These are phyloP conservation scores for Eubucco bourcierii DNA, from an alignment of 2,113 vertebrate genomes.

Conservation along the genomic window DNA sequence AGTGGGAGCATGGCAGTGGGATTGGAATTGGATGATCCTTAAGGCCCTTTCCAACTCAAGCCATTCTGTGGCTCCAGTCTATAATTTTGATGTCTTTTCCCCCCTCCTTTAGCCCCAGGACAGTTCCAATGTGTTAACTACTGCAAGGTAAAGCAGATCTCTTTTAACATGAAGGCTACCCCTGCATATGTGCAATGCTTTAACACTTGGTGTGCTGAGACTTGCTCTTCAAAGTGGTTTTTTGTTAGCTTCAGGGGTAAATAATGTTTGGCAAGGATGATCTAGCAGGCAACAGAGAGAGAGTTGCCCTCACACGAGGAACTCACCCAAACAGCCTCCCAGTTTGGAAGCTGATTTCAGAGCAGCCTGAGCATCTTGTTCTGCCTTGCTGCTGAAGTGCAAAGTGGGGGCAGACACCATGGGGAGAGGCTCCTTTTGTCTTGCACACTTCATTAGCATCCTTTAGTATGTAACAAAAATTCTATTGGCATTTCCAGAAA, in stretches of 20 bases:
- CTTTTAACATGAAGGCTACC: conserved; percentile 60
- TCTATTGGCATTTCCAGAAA: conserved; percentile 25
- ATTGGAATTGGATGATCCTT: no score
- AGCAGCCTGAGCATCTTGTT: not conserved
- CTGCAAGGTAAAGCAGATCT: not conserved
- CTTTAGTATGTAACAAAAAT: not conserved
- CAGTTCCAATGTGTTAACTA: conserved; percentile 46
- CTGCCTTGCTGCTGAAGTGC: not conserved
- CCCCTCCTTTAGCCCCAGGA: not conserved
- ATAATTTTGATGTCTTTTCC: not conserved
- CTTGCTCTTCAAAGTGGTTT: conserved; percentile 65
- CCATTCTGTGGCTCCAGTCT: no score
- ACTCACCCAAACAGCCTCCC: not conserved
- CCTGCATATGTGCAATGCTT: conserved; percentile 41
- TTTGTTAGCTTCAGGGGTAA: conserved; percentile 54
- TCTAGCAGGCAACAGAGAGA: conserved; percentile 31
- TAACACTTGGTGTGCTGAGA: conserved; percentile 63
- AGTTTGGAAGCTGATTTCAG: not conserved
- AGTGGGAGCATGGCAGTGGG: no score
- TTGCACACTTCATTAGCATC: not conserved
- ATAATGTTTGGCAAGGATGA: conserved; percentile 51
- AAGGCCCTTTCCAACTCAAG: no score
- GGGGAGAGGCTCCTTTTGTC: not conserved
- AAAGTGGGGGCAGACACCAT: not conserved
- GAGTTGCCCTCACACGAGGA: not conserved